phyloP scores from a whole-genome alignment of 92 coral and sea anemone species.

The Micromussa lordhowensis region DNA sequence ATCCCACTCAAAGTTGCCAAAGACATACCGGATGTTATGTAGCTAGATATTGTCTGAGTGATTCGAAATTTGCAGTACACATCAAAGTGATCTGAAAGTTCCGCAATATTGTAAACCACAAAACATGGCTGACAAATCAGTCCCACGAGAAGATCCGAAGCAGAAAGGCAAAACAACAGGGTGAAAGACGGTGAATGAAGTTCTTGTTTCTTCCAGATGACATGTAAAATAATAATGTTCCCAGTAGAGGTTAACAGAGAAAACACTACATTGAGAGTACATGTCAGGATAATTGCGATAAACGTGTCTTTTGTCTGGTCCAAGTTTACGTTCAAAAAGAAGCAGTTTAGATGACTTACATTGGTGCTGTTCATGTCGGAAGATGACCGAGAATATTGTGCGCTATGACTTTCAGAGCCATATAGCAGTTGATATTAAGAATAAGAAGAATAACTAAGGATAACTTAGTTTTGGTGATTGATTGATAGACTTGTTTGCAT shows the following conservation, averaged over 20 bases:
- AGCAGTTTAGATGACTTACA: neutral
- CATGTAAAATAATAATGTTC: constrained; percentile 18
- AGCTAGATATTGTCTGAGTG: constrained; percentile 3
- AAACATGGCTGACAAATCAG: constrained; percentile 30
- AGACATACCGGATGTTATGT: constrained; percentile 30
- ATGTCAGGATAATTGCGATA: neutral
- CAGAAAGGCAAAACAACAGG: constrained; percentile 32
- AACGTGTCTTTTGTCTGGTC: neutral
- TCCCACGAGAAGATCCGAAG: constrained; percentile 42
- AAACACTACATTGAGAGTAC: constrained; percentile 25
- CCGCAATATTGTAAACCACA: neutral
- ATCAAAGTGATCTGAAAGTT: neutral
- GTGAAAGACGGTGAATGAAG: constrained; percentile 24
- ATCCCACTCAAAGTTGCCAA: constrained; percentile 19
- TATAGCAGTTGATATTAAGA: neutral
- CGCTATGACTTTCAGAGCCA: neutral
- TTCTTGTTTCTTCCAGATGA: constrained; percentile 10
- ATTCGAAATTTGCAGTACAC: constrained; percentile 30
- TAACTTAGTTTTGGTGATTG: neutral
- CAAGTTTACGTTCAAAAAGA: neutral
- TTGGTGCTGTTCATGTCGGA: neutral
- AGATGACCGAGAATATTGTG: neutral
- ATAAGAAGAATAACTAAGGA: too few relatives aligned
- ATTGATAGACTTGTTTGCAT: neutral
- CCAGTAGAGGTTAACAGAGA: constrained; percentile 2